A percentile compares a stretch with the other conserved stretches of the same genome.
Evolutionary conservation across 1,140 invertebrate genomes (phyloP).

Genomic region (Venturia canescens): DNA sequence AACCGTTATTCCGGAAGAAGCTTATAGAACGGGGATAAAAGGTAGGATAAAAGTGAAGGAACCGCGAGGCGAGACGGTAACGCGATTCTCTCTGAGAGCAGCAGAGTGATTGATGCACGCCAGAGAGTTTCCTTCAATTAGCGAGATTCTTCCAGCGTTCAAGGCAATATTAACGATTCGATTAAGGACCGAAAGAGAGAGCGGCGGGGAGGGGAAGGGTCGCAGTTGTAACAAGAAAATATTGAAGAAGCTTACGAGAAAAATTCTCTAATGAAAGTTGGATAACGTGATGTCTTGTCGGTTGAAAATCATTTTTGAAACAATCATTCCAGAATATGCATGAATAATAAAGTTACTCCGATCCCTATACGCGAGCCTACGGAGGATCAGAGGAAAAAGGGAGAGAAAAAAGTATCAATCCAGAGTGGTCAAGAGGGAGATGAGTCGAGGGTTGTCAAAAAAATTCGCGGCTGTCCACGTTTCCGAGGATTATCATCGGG

Average conservation of each 20-base stretch:
- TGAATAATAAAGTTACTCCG: constrained; percentile 52
- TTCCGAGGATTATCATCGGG: constrained; percentile 17
- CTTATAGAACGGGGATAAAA: constrained; percentile 48
- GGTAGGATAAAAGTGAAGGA: constrained; percentile 45
- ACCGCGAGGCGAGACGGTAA: background rate
- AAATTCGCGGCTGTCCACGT: constrained; percentile 63
- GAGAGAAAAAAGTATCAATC: constrained; percentile 22
- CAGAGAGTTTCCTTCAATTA: constrained; percentile 59
- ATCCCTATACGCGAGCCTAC: background rate
- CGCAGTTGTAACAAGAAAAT: too few relatives aligned
- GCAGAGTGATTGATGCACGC: constrained; percentile 53
- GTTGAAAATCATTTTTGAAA: background rate
- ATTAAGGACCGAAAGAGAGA: constrained; percentile 44
- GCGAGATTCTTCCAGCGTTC: constrained; percentile 39
- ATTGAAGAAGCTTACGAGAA: too few relatives aligned
- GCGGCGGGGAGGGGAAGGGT: too few relatives aligned
- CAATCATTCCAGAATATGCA: background rate
- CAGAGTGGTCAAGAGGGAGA: constrained; percentile 45
- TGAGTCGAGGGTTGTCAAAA: constrained; percentile 60
- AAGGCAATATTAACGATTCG: constrained; percentile 48
- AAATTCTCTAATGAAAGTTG: too few relatives aligned
- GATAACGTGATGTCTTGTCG: too few relatives aligned
- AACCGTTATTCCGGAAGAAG: constrained; percentile 53
- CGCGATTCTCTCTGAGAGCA: constrained; percentile 44
- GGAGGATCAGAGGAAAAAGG: constrained; percentile 22